Percentiles rank a stretch among this genome's conserved stretches.
Conservation (phyloP, 2,113 vertebrate genomes). For the Hepsetus odoe region DNA sequence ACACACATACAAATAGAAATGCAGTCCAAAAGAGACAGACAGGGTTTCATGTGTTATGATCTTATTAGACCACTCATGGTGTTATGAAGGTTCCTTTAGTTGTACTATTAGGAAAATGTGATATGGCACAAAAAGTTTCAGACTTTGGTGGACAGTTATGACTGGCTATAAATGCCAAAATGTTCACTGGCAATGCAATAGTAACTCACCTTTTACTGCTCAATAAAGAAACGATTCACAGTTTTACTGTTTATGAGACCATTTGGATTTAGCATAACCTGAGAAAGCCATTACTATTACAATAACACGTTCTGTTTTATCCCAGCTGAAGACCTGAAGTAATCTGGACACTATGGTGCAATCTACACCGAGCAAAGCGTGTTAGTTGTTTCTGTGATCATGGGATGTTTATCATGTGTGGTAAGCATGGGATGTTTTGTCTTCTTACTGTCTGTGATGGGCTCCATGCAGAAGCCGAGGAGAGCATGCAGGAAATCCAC, state of each 20-base stretch:
- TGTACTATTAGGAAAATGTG: conserved; percentile 12
- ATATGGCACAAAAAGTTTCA: conserved; percentile 35
- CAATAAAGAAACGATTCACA: neutral
- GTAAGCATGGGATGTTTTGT: conserved; percentile 3
- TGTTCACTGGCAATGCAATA: neutral
- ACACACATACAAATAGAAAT: conserved; percentile 22
- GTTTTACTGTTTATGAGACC: neutral
- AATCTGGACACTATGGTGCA: too few relatives aligned
- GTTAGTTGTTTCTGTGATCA: neutral
- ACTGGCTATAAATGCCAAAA: neutral
- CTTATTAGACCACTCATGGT: conserved; percentile 12
- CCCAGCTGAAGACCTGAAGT: neutral
- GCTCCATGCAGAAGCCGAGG: conserved; percentile 99
- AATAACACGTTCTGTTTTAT: neutral
- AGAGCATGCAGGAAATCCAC: conserved; percentile 99
- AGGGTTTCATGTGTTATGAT: neutral
- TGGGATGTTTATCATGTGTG: neutral
- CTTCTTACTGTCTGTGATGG: conserved; percentile 96
- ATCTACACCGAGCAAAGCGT: neutral
- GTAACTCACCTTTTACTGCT: neutral
- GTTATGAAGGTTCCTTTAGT: conserved; percentile 10
- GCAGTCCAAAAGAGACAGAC: neutral
- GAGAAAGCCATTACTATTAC: neutral
- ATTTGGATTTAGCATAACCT: neutral
- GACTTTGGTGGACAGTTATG: conserved; percentile 10